Base-by-base conservation (phyloP, 2,888 invertebrate species). In the Deilephila elpenor region DNA sequence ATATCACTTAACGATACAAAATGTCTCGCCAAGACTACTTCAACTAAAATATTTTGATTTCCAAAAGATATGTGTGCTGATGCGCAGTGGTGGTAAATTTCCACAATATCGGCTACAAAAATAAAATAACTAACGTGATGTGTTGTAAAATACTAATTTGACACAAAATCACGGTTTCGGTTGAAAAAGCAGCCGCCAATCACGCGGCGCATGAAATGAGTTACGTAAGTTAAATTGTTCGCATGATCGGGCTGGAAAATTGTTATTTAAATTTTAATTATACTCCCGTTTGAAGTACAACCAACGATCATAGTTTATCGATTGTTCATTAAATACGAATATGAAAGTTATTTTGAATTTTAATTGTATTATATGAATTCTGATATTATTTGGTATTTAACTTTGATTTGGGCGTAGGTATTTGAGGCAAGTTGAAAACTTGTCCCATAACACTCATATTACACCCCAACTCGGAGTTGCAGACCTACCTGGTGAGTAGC, bases 211-310 rank as follows among this genome's bases (percentile, higher is more conserved):
- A 64, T 20, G 44, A 64, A 44, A 64, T 14, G 17, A 64, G 17
- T 67, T 67, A 51, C 51, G 29, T 67, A 51, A 67, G 67, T 67
- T 67, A 67, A 64, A 67, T 51, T 14, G 67, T 51, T 44, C 67
- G 51, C 67, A 44, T 44, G 51, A 44, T 67, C 44, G 11, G 44
- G 25, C 17, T 29, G 25, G 44, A 51, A 44, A 64, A 67, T 67
- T 67, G 67, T 51, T 67, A 67, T 67, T 67, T 67, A 67, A 67
- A 67, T 44, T 67, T 67, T 67, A 51, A 67, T 67, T 51, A 67
- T 67, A 14, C 25, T 67, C 67, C 67, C 44, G 51, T 67, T 67
- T 67, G 67, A 67, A 67, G 67, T 67, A 25, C 44, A 51, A 67
- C 25, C 25, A 67, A 44, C 67, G 44, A 67, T 67, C 67, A 67